phyloP scores from a whole-genome alignment of 2,888 invertebrate species.

The Tenthredo amoena region DNA sequence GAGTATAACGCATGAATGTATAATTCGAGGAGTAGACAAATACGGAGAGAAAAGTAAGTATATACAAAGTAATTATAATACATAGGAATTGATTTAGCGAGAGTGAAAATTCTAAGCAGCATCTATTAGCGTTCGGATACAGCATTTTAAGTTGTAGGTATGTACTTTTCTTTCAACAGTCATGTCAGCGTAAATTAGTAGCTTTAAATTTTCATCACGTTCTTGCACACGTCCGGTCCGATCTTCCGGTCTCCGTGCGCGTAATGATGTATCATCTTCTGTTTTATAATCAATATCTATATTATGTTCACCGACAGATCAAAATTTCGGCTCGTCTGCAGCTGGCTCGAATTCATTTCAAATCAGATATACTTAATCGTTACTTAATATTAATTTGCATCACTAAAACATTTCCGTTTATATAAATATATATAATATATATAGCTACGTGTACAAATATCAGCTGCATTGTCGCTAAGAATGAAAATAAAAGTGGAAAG shows the following conservation, averaged over 20 bases:
- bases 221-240: slow-evolving; percentile 62
- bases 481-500: neutral
- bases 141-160: neutral
- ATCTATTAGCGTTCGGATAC: slow-evolving; percentile 17
- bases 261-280: slow-evolving; percentile 39
- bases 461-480: neutral
- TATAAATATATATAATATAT: too few relatives aligned
- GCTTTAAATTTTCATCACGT: slow-evolving; percentile 64
- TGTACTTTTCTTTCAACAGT: neutral
- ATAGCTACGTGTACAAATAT: neutral
- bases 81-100: neutral
- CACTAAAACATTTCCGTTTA: slow-evolving; percentile 10
- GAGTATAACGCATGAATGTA: neutral
- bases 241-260: slow-evolving; percentile 65
- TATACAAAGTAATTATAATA: neutral
- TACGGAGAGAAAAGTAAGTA: neutral
- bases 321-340: neutral
- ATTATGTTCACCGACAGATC: neutral
- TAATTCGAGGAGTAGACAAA: neutral
- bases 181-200: neutral
- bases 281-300: slow-evolving; percentile 17
- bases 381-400: neutral
- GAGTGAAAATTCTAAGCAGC: slow-evolving; percentile 38
- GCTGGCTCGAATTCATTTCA: neutral
- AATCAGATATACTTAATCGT: neutral